Percentiles rank a stretch among this genome's conserved stretches.
Conservation (phyloP, 2,797 vertebrate species). For the Myotis vivesi region DNA sequence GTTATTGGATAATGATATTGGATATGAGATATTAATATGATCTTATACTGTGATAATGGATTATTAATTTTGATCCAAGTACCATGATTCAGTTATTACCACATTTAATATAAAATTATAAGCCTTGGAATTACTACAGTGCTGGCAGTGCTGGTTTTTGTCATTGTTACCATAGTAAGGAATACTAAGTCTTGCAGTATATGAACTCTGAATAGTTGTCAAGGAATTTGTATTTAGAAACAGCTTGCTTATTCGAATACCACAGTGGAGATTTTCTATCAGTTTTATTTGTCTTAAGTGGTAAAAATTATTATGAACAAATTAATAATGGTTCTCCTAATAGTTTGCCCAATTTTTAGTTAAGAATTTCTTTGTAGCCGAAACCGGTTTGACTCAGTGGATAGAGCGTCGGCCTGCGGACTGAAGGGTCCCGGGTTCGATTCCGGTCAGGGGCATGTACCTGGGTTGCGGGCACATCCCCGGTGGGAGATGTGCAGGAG, state of each 20-base stretch:
- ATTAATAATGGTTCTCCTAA: background rate
- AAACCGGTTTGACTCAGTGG: no score
- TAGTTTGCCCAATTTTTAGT: background rate
- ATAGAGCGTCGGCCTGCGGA: no score
- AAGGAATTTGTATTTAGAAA: constrained; percentile 42
- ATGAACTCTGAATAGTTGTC: background rate
- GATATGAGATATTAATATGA: background rate
- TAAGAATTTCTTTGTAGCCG: constrained; percentile 10
- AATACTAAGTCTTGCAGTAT: background rate
- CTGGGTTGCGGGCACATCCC: no score
- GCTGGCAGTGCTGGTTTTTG: constrained; percentile 27
- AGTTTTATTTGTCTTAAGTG: constrained; percentile 17
- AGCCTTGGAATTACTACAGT: background rate
- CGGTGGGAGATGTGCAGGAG: no score
- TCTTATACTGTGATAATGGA: background rate
- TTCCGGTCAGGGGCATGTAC: no score
- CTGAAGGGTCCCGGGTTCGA: no score
- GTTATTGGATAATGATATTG: background rate
- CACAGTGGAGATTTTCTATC: background rate
- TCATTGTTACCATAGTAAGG: constrained; percentile 25
- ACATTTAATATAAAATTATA: constrained; percentile 29
- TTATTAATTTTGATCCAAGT: background rate
- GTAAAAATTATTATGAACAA: constrained; percentile 11
- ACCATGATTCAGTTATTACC: background rate
- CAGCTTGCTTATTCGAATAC: background rate